Evolutionary conservation across 2,797 vertebrate species (phyloP), one percentile per base, ranked within the genome.

Genomic region (Micromesistius poutassou): DNA sequence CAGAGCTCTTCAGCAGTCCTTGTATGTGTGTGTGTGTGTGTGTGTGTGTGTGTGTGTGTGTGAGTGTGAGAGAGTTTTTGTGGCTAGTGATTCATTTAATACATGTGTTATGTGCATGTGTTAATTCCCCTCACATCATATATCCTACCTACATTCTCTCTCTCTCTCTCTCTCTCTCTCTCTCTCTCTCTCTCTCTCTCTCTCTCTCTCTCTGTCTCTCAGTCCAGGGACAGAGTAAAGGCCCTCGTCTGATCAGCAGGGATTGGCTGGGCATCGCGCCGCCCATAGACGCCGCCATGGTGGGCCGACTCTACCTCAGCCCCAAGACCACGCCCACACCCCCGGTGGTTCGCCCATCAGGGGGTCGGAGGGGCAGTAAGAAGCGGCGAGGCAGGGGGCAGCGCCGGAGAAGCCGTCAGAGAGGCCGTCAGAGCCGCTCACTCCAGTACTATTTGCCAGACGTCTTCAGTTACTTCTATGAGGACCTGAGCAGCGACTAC

Each of bases 241-340:
- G 90, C 2, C 93, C 1, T 16, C 86, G 72, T 30, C 81, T 82
- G 79, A 97, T 94, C 89, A 92, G 89, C 19, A 85, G 10, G 12
- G 92, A 96, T 92, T 99, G 97, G 97, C 76, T 75, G 0, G 97
- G 97, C 6, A 77, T 98, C 79, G 93, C 91, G 0, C 72, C 86
- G n/a, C 86, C 77, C 0, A 79, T 99, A 77, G 95, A 98, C 0
- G 97, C 97, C 0, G 95, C 95, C 81, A 93, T 98, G 94, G 95
- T 96, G 0, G 96, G 97, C 38, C 93, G 87, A 14, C 91, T 98
- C 77, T 94, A 95, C 6, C 62, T 97, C 82, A 91, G 87, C 30
- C 89, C 90, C 12, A 84, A 76, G 2, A 0, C 86, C 8, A 88
- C 87, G 1, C 30, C 76, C 1, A 6, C 87, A 0, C 71, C 85